phyloP scores from a whole-genome alignment of 2,888 invertebrate genomes.

The Apotomis capreana region DNA sequence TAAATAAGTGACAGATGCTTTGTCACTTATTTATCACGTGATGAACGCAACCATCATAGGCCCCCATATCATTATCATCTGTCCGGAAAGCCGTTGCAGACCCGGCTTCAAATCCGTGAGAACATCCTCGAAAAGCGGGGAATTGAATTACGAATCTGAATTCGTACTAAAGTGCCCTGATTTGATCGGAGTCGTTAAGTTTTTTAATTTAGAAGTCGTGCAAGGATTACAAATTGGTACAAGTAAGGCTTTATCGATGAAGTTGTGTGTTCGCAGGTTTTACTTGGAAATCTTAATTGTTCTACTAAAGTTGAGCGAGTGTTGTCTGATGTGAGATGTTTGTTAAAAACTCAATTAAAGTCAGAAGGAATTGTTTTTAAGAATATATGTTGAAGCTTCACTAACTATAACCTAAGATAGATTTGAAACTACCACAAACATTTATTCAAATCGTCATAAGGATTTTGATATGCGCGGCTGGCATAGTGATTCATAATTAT shows the following conservation, averaged over 20 bases:
- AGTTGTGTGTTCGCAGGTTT: slow-evolving; percentile 25
- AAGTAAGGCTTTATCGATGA: slow-evolving; percentile 35
- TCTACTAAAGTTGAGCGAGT: not conserved
- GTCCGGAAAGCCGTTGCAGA: too few relatives aligned
- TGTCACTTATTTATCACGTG: too few relatives aligned
- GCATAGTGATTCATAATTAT: too few relatives aligned
- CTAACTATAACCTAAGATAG: too few relatives aligned
- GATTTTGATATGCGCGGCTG: too few relatives aligned
- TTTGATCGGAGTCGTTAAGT: slow-evolving; percentile 55
- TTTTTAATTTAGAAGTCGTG: slow-evolving; percentile 53
- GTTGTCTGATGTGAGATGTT: not conserved
- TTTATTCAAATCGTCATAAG: too few relatives aligned
- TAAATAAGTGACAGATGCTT: too few relatives aligned
- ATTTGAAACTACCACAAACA: too few relatives aligned
- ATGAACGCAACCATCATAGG: too few relatives aligned
- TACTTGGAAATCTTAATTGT: slow-evolving; percentile 20
- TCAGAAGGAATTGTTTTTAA: not conserved
- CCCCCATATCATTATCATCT: too few relatives aligned
- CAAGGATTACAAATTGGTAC: slow-evolving; percentile 41
- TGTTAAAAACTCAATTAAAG: not conserved
- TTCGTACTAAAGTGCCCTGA: slow-evolving; percentile 44
- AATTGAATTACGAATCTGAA: slow-evolving; percentile 46
- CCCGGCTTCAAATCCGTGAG: slow-evolving; percentile 51
- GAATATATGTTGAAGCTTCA: too few relatives aligned
- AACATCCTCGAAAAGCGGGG: slow-evolving; percentile 47